Evolutionary conservation across 30 jellyfish, hydroid and myxozoan genomes (phyloP).

Genomic region (Pelagia noctiluca): DNA sequence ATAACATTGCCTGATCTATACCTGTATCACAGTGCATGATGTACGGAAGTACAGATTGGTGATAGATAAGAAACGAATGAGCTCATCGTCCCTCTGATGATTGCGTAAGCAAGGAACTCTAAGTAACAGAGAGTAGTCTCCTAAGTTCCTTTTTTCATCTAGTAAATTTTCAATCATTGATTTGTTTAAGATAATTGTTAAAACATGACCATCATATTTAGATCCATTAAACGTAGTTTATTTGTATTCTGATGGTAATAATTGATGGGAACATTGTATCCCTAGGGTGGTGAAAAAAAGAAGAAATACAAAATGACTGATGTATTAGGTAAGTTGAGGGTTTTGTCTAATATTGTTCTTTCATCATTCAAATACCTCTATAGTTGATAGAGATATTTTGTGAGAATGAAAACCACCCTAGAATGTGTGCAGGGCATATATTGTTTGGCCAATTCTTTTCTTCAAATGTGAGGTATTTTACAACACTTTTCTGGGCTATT

Average conservation of each 20-base stretch:
- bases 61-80: too few relatives aligned
- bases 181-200: neutral
- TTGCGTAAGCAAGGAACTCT: too few relatives aligned
- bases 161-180: neutral
- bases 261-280: too few relatives aligned
- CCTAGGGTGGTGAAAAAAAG: conserved; percentile 75
- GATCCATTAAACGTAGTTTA: too few relatives aligned
- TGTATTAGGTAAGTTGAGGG: conserved; percentile 61
- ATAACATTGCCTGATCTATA: too few relatives aligned
- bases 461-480: neutral
- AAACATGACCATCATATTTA: neutral
- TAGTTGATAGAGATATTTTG: neutral
- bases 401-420: neutral
- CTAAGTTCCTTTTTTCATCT: too few relatives aligned
- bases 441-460: neutral
- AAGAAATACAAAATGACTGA: conserved; percentile 82
- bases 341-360: neutral
- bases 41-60: too few relatives aligned
- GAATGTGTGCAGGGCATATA: neutral
- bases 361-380: neutral
- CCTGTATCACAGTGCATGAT: too few relatives aligned
- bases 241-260: too few relatives aligned
- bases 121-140: too few relatives aligned
- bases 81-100: too few relatives aligned
- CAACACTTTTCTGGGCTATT: too few relatives aligned